Evolutionary conservation across 2,888 invertebrate species (phyloP).

Genomic region (Meandrusa payeni): DNA sequence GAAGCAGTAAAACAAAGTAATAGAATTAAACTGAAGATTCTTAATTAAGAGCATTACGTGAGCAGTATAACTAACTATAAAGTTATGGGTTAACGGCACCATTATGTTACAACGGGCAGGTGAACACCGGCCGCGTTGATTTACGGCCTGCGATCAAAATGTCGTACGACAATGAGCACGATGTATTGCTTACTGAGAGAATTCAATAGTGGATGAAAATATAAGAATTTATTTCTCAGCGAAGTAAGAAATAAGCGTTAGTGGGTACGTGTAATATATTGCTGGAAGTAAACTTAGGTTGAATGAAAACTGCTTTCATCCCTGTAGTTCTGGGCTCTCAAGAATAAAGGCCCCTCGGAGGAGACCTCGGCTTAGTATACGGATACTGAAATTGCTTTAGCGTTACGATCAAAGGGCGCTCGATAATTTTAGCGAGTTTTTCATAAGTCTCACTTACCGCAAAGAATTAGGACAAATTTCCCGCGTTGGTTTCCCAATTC

Average conservation of each 20-base stretch:
- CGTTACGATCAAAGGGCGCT: no score
- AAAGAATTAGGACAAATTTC: no score
- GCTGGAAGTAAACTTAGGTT: no score
- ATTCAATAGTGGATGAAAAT: not conserved
- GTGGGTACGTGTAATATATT: no score
- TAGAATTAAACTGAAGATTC: not conserved
- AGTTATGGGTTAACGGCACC: conserved; percentile 23
- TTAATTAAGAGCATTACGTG: conserved; percentile 11
- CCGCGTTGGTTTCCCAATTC: no score
- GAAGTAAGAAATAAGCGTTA: not conserved
- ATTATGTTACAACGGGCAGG: conserved; percentile 21
- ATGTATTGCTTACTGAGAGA: not conserved
- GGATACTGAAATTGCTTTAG: no score
- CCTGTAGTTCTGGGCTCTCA: no score
- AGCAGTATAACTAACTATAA: conserved; percentile 10
- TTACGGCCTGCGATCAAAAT: conserved; percentile 8
- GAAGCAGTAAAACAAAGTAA: conserved; percentile 4
- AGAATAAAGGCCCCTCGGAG: no score
- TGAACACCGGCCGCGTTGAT: conserved; percentile 10
- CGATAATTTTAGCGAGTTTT: no score
- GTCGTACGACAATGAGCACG: conserved; percentile 6
- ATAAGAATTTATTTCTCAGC: conserved; percentile 2
- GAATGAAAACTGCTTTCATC: no score
- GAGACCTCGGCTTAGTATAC: no score
- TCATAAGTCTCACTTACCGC: no score